Evolutionary conservation across 2,113 vertebrate genomes (phyloP).

Genomic region (Dendrocopos noguchii): DNA sequence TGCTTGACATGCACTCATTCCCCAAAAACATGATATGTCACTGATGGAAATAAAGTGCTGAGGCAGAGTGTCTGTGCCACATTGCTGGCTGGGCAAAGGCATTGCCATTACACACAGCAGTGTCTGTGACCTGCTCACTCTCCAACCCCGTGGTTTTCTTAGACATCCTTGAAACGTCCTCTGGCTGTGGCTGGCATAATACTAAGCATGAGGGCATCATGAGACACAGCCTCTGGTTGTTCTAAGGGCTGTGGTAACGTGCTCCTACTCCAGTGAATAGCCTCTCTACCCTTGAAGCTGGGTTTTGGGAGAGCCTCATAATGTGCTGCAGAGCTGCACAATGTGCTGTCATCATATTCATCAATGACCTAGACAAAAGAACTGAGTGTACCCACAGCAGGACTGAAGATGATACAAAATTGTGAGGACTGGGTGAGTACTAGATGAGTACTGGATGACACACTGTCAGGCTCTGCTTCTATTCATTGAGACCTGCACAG

Average conservation of each 20-base stretch:
- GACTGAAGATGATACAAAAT: not conserved
- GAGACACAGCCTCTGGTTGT: not conserved
- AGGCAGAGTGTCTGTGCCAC: not conserved
- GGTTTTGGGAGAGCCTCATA: not conserved
- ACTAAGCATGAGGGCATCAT: not conserved
- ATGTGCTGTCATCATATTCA: not conserved
- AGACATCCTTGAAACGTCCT: not conserved
- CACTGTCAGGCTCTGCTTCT: not conserved
- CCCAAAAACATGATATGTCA: not conserved
- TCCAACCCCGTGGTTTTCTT: not conserved
- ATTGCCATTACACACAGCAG: not conserved
- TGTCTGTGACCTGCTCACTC: not conserved
- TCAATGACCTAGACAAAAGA: not conserved
- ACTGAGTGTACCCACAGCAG: not conserved
- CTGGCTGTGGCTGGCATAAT: not conserved
- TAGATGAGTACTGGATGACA: not conserved
- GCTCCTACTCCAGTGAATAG: not conserved
- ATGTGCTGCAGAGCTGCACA: too few relatives aligned
- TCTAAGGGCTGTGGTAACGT: not conserved
- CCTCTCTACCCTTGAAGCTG: not conserved
- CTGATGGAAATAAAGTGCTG: not conserved
- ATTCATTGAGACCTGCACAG: not conserved
- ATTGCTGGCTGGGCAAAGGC: accelerated
- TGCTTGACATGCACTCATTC: not conserved
- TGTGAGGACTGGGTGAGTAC: not conserved